Evolutionary conservation across 2,797 vertebrate genomes (phyloP).

Genomic region (Otus scops): DNA sequence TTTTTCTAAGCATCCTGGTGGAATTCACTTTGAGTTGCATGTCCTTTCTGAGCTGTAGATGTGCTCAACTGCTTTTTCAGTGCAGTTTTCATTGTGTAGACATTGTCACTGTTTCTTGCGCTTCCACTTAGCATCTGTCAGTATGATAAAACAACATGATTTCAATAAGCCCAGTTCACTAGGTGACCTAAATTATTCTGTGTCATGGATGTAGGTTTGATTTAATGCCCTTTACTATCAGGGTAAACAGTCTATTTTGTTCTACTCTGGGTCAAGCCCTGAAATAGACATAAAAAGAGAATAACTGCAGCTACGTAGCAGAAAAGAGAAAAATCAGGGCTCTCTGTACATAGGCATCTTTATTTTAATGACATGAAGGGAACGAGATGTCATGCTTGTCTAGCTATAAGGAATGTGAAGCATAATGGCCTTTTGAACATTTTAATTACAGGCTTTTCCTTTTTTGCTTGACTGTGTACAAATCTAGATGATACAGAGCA

Average conservation of each 20-base stretch:
- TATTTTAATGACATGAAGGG: neutral
- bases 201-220: neutral
- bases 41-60: neutral
- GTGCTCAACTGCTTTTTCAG: neutral
- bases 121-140: neutral
- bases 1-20: neutral
- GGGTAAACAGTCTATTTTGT: neutral
- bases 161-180: neutral
- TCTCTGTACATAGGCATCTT: neutral
- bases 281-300: neutral
- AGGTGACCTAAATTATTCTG: neutral
- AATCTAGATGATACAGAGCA: neutral
- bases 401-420: neutral
- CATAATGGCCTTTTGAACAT: neutral
- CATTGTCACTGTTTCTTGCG: neutral
- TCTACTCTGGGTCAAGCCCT: neutral
- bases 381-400: neutral
- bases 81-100: neutral
- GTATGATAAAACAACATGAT: neutral
- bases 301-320: neutral
- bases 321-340: neutral
- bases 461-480: neutral
- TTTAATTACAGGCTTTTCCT: neutral
- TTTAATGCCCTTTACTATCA: neutral
- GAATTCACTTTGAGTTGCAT: neutral